Conservation (phyloP, 2,113 vertebrate genomes). For the Porphyrio hochstetteri region DNA sequence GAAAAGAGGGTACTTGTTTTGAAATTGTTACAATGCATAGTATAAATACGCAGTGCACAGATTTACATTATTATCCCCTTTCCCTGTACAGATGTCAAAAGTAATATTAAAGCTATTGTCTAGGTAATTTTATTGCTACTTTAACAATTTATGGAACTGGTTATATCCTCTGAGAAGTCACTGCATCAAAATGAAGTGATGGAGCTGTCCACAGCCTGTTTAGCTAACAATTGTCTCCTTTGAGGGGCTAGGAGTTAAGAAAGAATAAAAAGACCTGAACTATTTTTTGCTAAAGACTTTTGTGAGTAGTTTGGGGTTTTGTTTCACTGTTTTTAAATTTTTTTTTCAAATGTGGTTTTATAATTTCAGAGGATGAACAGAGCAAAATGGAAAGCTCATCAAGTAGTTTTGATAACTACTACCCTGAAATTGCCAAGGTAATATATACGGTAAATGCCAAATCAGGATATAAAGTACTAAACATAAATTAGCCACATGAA, state of each 20-base stretch:
- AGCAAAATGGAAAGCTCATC: constrained; percentile 90
- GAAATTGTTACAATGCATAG: not conserved
- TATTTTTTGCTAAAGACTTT: not conserved
- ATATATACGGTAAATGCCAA: not conserved
- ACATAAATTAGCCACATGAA: not conserved
- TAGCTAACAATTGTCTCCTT: not conserved
- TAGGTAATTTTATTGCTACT: not conserved
- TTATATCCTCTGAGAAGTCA: not conserved
- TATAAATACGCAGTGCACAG: not conserved
- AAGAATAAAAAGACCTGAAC: not conserved
- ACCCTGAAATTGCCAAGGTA: constrained; percentile 83
- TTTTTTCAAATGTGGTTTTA: constrained; percentile 7
- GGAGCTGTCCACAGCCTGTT: not conserved
- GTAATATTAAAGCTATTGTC: not conserved
- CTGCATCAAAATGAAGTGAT: not conserved
- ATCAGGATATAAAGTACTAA: not conserved
- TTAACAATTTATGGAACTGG: not conserved
- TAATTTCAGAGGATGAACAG: constrained; percentile 91
- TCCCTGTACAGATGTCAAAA: not conserved
- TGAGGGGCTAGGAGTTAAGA: not conserved
- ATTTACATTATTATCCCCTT: not conserved
- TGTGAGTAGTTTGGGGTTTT: not conserved
- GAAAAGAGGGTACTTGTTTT: not conserved
- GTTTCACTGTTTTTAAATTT: not conserved
- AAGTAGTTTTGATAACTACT: constrained; percentile 92